phyloP scores from a whole-genome alignment of 2,113 vertebrate species.

The human region GRCh38 chr4:122618001-122618500 shows the following conservation, averaged over 20 bases:
- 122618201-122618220: neutral
- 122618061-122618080: neutral
- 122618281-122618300: neutral
- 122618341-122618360: neutral
- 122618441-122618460: neutral
- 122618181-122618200: neutral
- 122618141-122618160: neutral
- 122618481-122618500: neutral
- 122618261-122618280: neutral
- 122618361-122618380: neutral
- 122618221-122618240: neutral
- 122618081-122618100: neutral
- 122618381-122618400: neutral
- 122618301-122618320: neutral
- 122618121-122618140: neutral
- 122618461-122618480: neutral
- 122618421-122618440: neutral
- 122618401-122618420: neutral
- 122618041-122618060: neutral
- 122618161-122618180: neutral
- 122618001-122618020: neutral
- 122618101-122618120: neutral
- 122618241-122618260: neutral
- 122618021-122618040: neutral
- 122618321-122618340: neutral